Percentiles rank a stretch among this genome's conserved stretches.
Conservation (phyloP, 2,888 invertebrate species). For the Ferrisia virgata region DNA sequence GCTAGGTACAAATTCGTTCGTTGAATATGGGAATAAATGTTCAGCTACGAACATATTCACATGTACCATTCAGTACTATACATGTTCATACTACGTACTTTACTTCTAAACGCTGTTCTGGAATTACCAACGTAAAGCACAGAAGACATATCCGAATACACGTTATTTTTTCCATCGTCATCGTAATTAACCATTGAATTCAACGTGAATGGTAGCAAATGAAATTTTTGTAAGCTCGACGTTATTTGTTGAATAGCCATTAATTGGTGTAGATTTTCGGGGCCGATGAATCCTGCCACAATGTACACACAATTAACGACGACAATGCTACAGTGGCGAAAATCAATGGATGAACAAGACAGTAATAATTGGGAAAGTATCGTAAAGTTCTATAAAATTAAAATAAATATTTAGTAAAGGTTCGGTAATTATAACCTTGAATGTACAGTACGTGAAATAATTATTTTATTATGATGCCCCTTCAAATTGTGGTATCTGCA, state of each 20-base stretch:
- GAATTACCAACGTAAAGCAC: conserved; percentile 40
- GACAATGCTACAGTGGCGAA: no score
- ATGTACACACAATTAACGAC: no score
- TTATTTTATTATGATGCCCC: neutral
- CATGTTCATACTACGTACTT: conserved; percentile 24
- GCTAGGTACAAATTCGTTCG: neutral
- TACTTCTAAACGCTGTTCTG: conserved; percentile 35
- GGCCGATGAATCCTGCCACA: conserved; percentile 54
- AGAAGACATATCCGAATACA: neutral
- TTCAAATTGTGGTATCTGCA: neutral
- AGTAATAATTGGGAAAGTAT: no score
- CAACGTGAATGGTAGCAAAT: conserved; percentile 50
- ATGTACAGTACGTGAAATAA: neutral
- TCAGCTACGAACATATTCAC: no score
- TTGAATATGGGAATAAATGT: neutral
- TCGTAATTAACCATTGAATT: neutral
- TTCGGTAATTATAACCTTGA: no score
- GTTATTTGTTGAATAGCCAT: conserved; percentile 54
- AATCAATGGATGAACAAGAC: no score
- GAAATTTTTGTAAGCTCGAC: conserved; percentile 53
- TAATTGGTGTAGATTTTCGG: conserved; percentile 52
- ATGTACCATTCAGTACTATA: no score
- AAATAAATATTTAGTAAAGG: no score
- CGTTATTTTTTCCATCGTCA: neutral
- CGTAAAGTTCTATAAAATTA: no score